phyloP scores from a whole-genome alignment of 2,797 vertebrate genomes.

The Naso thynnoides region DNA sequence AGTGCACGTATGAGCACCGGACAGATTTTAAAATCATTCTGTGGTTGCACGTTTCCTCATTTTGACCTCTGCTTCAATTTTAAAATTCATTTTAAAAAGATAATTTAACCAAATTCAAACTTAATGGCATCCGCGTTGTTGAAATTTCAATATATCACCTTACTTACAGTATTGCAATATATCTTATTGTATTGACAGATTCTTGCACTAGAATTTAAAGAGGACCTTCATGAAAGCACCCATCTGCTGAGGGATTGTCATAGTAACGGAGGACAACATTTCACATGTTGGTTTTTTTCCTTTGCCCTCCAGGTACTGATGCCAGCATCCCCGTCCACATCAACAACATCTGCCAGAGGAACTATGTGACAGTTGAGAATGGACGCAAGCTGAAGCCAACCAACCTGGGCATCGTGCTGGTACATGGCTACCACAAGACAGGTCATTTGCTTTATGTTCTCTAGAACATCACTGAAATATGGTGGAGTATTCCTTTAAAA shows the following conservation, averaged over 20 bases:
- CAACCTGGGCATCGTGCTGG: conserved; percentile 96
- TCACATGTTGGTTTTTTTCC: neutral
- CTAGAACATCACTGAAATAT: neutral
- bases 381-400: conserved; percentile 96
- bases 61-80: too few species aligned
- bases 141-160: too few species aligned
- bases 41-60: too few species aligned
- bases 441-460: conserved; percentile 80
- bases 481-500: too few species aligned
- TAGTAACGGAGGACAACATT: neutral
- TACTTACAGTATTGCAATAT: too few species aligned
- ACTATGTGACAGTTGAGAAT: conserved; percentile 95
- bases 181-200: too few species aligned
- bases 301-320: conserved; percentile 89
- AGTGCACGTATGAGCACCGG: too few species aligned
- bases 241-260: neutral
- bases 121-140: too few species aligned
- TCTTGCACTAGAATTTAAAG: too few species aligned
- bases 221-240: neutral
- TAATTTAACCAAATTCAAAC: too few species aligned
- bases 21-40: too few species aligned
- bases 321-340: conserved; percentile 99
- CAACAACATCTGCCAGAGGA: conserved; percentile 97
- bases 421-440: conserved; percentile 98
- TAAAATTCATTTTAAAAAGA: too few species aligned